phyloP scores from a whole-genome alignment of 2,888 invertebrate species.

The Didymodactylos carnosus region DNA sequence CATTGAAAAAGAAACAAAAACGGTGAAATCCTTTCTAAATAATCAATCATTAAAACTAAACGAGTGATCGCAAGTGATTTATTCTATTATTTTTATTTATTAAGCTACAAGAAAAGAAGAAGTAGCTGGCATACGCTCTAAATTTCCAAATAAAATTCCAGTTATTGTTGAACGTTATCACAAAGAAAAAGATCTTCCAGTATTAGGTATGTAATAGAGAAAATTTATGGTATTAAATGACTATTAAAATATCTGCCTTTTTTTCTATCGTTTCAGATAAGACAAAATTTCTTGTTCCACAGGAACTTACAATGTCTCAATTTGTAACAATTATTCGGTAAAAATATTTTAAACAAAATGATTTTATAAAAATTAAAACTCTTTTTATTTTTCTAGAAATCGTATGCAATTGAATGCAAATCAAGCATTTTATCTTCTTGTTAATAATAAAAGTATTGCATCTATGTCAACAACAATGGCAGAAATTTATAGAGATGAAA shows the following conservation, averaged over 20 bases:
- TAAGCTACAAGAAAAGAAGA: slow-evolving; percentile 52
- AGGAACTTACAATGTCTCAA: slow-evolving; percentile 70
- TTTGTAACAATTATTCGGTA: slow-evolving; percentile 65
- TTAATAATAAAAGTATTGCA: slow-evolving; percentile 60
- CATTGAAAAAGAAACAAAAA: no score
- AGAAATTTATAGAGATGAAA: slow-evolving; percentile 47
- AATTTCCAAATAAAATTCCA: slow-evolving; percentile 53
- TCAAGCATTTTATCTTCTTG: slow-evolving; percentile 59
- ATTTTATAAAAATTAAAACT: no score
- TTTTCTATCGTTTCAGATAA: slow-evolving; percentile 44
- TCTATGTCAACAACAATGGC: slow-evolving; percentile 59
- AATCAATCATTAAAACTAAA: no score
- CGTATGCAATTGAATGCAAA: slow-evolving; percentile 44
- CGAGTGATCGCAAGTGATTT: no score
- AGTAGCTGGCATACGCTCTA: slow-evolving; percentile 53
- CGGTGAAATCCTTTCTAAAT: no score
- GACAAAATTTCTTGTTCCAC: slow-evolving; percentile 65
- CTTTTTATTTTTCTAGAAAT: no score
- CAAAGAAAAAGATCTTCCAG: slow-evolving; percentile 55
- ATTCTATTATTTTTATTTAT: neutral
- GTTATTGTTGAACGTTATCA: slow-evolving; percentile 61
- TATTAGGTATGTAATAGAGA: slow-evolving; percentile 19
- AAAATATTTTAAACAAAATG: neutral
- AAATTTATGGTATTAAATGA: no score
- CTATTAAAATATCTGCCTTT: no score